Evolutionary conservation across 2,113 vertebrate species (phyloP), one percentile per base, ranked within the genome.

Genomic region (Hippocampus barbouri): DNA sequence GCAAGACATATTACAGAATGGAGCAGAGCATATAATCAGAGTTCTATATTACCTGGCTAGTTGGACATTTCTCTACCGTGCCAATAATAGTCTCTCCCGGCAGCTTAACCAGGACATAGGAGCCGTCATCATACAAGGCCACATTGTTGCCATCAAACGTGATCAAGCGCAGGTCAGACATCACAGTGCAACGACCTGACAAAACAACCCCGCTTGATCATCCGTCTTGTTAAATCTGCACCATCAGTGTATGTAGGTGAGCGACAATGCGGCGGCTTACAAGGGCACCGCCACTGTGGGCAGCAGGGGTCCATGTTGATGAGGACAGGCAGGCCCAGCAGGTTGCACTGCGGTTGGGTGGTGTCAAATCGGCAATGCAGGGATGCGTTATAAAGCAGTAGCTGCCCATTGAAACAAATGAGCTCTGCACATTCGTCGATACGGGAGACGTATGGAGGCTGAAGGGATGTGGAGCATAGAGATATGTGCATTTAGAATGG

Each of bases 141-240:
- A 96, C 93, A 23, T 95, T 98, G 86, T 99, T 98, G 74, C 97
- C 97, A 82, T 98, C 97, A 68, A 99, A 99, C 0, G 97, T 99
- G 76, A 98, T 97, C 60, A 98, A 90, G 18, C 96, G 96, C 72
- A 98, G 86, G 83, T 98, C 97, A 70, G 97, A 98, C 82, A 99
- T 92, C 72, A 98, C 89, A 40, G 96, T 98, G 84, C 97, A 99
- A 21, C 96, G 95, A 86, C 97, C 97, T 99, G 81, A 60, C 70
- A 87, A 49, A 61, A 71, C 7, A 61, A 34, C 15, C 7, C 2
- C 27, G 34, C 27, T n/a, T 65, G 63, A 16, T n/a, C 63, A 65
- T 45, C 41, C n/a, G 15, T 25, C 23, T 45, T 47, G 59, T 15
- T 61, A 34, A 61, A 61, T 16, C 27, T 34, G 27, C 27, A 34